These are phyloP conservation scores for Catonia carolina DNA, from an alignment of 2,888 invertebrate species.

Conservation along the genomic window DNA sequence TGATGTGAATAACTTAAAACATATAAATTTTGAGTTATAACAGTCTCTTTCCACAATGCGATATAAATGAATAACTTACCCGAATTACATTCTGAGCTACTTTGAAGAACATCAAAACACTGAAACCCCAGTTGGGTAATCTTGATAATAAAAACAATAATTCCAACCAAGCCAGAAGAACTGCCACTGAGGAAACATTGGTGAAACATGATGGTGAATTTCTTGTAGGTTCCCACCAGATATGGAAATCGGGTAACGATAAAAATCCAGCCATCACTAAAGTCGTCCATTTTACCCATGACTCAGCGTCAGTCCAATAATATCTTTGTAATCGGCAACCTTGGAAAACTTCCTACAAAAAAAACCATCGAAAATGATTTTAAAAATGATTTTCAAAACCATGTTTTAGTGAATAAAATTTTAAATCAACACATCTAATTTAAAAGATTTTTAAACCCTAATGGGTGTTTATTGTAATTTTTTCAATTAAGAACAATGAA, in stretches of 20 bases:
- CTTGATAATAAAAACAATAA: constrained; percentile 52
- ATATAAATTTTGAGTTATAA: too few relatives aligned
- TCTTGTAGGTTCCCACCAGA: too few relatives aligned
- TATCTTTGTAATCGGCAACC: constrained; percentile 47
- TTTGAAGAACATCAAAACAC: constrained; percentile 55
- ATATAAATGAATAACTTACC: too few relatives aligned
- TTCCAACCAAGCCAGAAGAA: constrained; percentile 51
- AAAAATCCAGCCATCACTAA: constrained; percentile 37
- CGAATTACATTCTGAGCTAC: constrained; percentile 52
- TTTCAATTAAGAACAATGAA: too few relatives aligned
- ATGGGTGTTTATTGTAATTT: too few relatives aligned
- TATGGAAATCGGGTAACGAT: background rate
- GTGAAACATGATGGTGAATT: background rate
- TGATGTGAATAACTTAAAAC: too few relatives aligned
- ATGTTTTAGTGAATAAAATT: background rate
- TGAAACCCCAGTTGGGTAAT: constrained; percentile 52
- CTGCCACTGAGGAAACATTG: constrained; percentile 48
- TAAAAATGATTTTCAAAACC: too few relatives aligned
- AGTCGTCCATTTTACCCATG: constrained; percentile 50
- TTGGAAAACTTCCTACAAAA: constrained; percentile 48
- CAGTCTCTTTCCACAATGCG: too few relatives aligned
- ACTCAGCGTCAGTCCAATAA: constrained; percentile 50
- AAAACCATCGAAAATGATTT: too few relatives aligned
- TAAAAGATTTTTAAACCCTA: too few relatives aligned
- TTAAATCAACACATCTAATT: too few relatives aligned